Evolutionary conservation across 2,797 vertebrate species (phyloP), one percentile per base, ranked within the genome.

Genomic region (Hyperoplus lanceolatus): DNA sequence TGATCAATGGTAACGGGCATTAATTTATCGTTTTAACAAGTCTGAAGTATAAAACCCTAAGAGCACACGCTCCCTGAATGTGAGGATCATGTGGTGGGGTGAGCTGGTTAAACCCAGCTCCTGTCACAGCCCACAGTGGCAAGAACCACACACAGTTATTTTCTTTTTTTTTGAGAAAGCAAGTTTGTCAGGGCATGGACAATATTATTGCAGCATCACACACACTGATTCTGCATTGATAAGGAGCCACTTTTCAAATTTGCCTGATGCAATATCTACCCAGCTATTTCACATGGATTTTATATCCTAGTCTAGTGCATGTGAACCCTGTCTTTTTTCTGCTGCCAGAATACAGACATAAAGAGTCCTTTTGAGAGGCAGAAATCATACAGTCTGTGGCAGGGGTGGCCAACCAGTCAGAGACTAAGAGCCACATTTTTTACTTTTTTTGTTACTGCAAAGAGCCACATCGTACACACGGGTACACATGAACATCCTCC

Each of bases 51-150:
- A 63, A 49, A 13, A 56, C 38, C n/a, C 45, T 2, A 8, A 46
- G 7, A 43, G 5, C 6, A 21, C 11, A 46, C 18, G 38, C 11
- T 4, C 6, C 51, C 9, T 63, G 50, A 21, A 48, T 71, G 50
- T 56, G 7, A 36, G 57, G 45, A 41, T 41, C 74, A 83, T 75
- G 70, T 83, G 80, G 54, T 51, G 50, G 29, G 56, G 60, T 54
- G 70, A 68, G 76, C 75, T 79, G 63, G 38, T 77, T 42, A 10
- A 83, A 60, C 18, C 63, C 6, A 12, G 46, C 41, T 65, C 50
- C 45, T 58, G 61, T 55, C 51, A 79, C 51, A 54, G 62, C 16
- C 41, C 63, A 64, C 36, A 6, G 13, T 18, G 49, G 57, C 11
- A 75, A 63, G 42, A 46, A 59, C 15, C 58, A 60, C 38, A 58